A percentile compares a stretch with the other conserved stretches of the same genome.
phyloP scores from a whole-genome alignment of 2,113 vertebrate species.

The Excalfactoria chinensis region DNA sequence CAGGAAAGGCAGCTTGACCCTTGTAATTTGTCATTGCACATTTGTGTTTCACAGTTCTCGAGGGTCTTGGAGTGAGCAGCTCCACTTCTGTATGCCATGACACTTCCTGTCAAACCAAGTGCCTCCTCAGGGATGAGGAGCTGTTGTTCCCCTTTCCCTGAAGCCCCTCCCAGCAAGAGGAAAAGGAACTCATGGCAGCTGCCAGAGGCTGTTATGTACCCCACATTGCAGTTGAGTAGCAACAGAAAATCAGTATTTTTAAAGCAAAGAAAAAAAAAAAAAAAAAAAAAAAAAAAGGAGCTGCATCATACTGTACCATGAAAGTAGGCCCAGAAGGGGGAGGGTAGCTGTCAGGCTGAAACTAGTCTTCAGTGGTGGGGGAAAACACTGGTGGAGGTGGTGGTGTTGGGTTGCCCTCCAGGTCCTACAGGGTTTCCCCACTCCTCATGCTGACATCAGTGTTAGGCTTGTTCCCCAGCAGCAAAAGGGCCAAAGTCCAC shows the following conservation, averaged over 20 bases:
- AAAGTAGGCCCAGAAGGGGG: not conserved
- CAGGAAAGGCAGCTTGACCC: not conserved
- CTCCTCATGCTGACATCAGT: not conserved
- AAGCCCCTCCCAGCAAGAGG: not conserved
- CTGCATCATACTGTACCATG: not conserved
- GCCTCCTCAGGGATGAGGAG: not conserved
- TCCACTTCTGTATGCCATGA: not conserved
- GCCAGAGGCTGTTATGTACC: not conserved
- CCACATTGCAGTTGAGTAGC: rapidly evolving
- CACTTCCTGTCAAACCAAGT: not conserved
- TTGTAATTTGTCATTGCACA: not conserved
- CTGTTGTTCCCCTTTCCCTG: not conserved
- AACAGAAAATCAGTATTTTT: not conserved
- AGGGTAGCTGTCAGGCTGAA: rapidly evolving
- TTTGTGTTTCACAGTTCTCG: not conserved
- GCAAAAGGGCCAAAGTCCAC: not conserved
- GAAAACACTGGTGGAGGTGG: not conserved
- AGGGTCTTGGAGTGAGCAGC: not conserved
- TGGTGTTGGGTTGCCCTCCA: not conserved
- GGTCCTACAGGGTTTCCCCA: not conserved
- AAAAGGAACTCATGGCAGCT: not conserved
- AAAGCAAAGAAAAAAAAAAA: not conserved
- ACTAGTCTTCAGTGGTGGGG: not conserved
- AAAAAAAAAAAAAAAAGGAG: not conserved
- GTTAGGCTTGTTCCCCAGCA: not conserved